phyloP scores from a whole-genome alignment of 2,797 vertebrate genomes.

The Geotrypetes seraphini region DNA sequence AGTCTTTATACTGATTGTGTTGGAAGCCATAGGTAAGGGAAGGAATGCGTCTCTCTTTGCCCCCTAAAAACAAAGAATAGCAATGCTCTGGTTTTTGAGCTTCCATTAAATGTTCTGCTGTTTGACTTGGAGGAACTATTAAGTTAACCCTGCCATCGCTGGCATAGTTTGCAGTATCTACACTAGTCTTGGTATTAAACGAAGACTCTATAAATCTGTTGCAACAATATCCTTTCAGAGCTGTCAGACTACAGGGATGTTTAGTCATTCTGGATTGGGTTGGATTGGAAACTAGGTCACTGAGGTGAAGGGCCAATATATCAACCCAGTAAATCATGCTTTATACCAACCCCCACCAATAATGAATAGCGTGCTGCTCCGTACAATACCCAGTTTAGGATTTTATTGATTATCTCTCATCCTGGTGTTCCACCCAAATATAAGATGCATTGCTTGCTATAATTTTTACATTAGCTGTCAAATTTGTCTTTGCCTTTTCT shows the following conservation, averaged over 20 bases:
- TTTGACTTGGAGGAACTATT: too few relatives aligned
- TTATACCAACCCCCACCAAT: conserved; percentile 56
- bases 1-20: too few relatives aligned
- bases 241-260: conserved; percentile 28
- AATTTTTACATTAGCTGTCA: conserved; percentile 93
- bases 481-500: conserved; percentile 86
- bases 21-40: rapidly evolving
- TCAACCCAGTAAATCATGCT: conserved; percentile 48
- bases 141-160: conserved; percentile 7
- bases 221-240: conserved; percentile 13
- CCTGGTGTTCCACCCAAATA: conserved; percentile 80
- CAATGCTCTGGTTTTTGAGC: too few relatives aligned
- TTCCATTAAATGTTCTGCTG: rapidly evolving
- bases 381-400: conserved; percentile 86
- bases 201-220: conserved; percentile 12
- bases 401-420: conserved; percentile 94
- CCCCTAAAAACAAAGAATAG: too few relatives aligned
- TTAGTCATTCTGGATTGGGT: conserved; percentile 41
- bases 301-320: conserved; percentile 46
- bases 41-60: too few relatives aligned
- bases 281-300: conserved; percentile 45
- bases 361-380: conserved; percentile 92
- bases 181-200: conserved; percentile 4
- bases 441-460: conserved; percentile 86
- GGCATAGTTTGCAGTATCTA: too few relatives aligned